These are phyloP conservation scores for Pristis pectinata DNA, from an alignment of 2,797 vertebrate species.

Conservation along the genomic window DNA sequence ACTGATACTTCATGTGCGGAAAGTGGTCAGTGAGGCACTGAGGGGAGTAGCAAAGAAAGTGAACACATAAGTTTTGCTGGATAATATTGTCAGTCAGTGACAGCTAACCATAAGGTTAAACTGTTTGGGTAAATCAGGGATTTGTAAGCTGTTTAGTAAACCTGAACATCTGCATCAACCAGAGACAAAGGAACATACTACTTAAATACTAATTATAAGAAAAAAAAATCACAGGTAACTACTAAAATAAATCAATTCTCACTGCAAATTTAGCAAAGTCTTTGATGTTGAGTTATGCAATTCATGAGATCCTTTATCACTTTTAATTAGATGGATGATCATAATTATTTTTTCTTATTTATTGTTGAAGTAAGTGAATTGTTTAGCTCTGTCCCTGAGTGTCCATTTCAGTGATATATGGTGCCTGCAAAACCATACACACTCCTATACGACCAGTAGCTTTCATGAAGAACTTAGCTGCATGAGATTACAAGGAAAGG, in stretches of 20 bases:
- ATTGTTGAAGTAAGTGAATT: not conserved
- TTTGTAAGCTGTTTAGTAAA: not conserved
- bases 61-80: not conserved
- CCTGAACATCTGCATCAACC: not conserved
- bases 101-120: not conserved
- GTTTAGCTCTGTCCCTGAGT: not conserved
- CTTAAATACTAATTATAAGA: not conserved
- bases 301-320: not conserved
- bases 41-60: not conserved
- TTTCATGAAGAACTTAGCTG: not conserved
- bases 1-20: not conserved
- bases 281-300: not conserved
- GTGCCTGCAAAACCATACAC: not conserved
- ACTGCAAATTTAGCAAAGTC: not conserved
- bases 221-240: not conserved
- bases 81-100: not conserved
- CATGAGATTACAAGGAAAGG: not conserved
- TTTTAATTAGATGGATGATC: not conserved
- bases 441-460: not conserved
- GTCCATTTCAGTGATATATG: not conserved
- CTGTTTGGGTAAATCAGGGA: not conserved
- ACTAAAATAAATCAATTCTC: not conserved
- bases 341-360: not conserved
- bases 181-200: not conserved
- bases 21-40: not conserved